Percentiles rank a stretch among this genome's conserved stretches.
Conservation (phyloP, 1,140 invertebrate genomes). For the Platorchestia sp. region DNA sequence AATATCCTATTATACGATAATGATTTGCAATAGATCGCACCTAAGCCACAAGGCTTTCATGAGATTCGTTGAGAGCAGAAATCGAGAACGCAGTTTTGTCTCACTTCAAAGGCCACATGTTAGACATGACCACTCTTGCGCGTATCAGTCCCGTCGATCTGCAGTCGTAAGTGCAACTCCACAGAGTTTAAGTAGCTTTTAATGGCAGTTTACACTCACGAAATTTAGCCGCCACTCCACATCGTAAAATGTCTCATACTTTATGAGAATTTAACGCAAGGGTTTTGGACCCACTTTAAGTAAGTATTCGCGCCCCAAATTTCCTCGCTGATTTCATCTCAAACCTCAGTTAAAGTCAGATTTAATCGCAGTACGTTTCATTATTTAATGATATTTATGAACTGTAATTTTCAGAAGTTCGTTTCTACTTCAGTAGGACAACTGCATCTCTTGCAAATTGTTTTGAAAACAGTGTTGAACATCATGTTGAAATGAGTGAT, state of each 20-base stretch:
- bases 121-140: background rate
- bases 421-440: background rate
- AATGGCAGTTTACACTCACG: background rate
- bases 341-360: background rate
- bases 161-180: background rate
- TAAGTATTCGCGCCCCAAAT: background rate
- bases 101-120: background rate
- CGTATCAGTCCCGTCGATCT: background rate
- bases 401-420: background rate
- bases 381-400: background rate
- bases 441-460: too few relatives aligned
- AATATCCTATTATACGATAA: too few relatives aligned
- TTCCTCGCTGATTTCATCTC: background rate
- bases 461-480: too few relatives aligned
- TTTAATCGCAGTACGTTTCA: background rate
- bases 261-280: background rate
- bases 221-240: background rate
- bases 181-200: background rate
- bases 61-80: background rate
- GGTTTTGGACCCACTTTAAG: background rate
- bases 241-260: background rate
- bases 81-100: background rate
- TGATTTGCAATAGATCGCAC: too few relatives aligned
- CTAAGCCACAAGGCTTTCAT: too few relatives aligned
- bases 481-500: too few relatives aligned